Base-by-base conservation (phyloP, 2,888 invertebrate genomes). In the Craniophora ligustri region DNA sequence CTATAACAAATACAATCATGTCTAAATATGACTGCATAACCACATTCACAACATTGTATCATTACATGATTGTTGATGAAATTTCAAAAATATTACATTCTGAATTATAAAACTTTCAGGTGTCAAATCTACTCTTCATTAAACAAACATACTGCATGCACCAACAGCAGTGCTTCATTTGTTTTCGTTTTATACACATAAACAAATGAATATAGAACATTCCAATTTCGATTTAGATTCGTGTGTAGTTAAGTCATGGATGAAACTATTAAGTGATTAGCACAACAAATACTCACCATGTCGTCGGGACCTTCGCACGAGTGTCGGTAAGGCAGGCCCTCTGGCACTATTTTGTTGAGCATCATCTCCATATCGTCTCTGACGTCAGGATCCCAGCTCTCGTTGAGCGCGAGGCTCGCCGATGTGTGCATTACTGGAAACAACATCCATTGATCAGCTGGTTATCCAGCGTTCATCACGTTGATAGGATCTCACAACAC, bases 351-450 rank as follows among this genome's bases (percentile, higher is more conserved):
- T 96, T 98, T 98, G 94, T 99, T 99, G 92, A 99, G 95, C 98
- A 99, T 98, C 98, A 98, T 99, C 94, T 99, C 99, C 98, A 99
- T 99, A 89, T 99, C 99, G 88, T 98, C 98, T 93, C 98, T 95
- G 65, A 98, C 98, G 92, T 98, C 98, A 70, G 98, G 98, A 94
- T 99, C 99, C 98, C 98, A 99, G 94, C 98, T 98, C 95, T 99
- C 99, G 93, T 99, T 99, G 88, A 99, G 95, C 78, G 98, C 98
- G 90, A 99, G 95, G 95, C 98, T 99, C 87, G 99, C 99, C 84
- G 98, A 99, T 85, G 99, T 99, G 94, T 99, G 99, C 94, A 99
- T 96, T 92, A 99, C 99, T 99, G 95, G 81, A 95, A 95, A 76
- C 86, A 86, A 85, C 77, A 82, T 76, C 67, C 73, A 75, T 71